Evolutionary conservation across 2,797 vertebrate species (phyloP), one percentile per base, ranked within the genome.

Genomic region (Molossus alvarezi): DNA sequence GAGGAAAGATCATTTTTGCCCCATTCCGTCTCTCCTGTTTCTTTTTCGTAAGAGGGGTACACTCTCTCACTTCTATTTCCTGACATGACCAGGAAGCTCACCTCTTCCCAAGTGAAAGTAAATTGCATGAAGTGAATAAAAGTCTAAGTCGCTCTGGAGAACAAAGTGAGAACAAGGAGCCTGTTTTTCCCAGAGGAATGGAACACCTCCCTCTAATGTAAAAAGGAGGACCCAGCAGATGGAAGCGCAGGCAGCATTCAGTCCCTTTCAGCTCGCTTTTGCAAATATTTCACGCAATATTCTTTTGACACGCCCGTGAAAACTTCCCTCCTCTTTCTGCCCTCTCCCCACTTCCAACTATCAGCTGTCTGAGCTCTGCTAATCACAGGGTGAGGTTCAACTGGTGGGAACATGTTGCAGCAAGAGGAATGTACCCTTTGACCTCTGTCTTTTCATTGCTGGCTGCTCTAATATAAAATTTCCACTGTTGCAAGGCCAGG

Each of bases 341-440:
- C 57, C 75, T 25, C 37, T 80, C 79, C 45, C 64, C 58, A 45
- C 45, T 88, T 88, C 69, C 57, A 91, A 23, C 75, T 53, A 18
- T 97, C 88, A 91, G 65, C 94, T 94, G 33, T 90, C 81, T 96
- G 86, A 96, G 76, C 41, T 92, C 37, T 83, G 71, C 76, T 97
- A 83, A 94, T 97, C 80, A 89, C 41, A 82, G 95, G 94, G 95
- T 81, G 96, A 96, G 89, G 95, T 97, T 97, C 95, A 87, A 75
- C 75, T 84, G 91, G 76, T 89, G 73, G 94, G 97, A 97, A 96
- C 67, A 91, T 89, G 87, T 90, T 96, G 41, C 57, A 88, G 60
- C 15, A 83, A 73, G 91, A 97, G 80, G 96, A 97, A 97, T 97
- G 95, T 95, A 90, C 87, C 88, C 95, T 97, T 94, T 97, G 95